Conservation (phyloP, 2,888 invertebrate genomes). For the Sesia apiformis region DNA sequence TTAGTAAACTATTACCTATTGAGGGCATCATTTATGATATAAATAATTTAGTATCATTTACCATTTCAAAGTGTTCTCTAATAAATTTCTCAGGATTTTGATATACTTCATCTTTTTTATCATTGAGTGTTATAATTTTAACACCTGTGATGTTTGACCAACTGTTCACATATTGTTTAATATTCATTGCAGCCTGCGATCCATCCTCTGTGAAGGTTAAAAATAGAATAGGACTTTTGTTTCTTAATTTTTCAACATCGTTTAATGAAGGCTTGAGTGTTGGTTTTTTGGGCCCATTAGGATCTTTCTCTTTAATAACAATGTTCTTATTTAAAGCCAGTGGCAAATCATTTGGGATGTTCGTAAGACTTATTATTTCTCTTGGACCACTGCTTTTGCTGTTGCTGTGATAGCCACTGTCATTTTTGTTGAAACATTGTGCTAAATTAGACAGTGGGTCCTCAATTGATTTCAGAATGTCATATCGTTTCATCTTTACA, state of each 20-base stretch:
- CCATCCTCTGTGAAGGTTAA: slow-evolving; percentile 73
- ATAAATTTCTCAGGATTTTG: slow-evolving; percentile 72
- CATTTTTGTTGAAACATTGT: slow-evolving; percentile 51
- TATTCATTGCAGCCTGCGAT: slow-evolving; percentile 52
- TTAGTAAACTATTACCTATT: no score
- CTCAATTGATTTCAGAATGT: slow-evolving; percentile 65
- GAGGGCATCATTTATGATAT: background rate
- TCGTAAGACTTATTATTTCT: slow-evolving; percentile 46
- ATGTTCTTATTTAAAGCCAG: slow-evolving; percentile 50
- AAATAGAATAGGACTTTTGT: slow-evolving; percentile 52
- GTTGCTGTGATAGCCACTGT: slow-evolving; percentile 60
- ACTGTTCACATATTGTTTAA: slow-evolving; percentile 58
- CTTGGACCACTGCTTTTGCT: slow-evolving; percentile 37
- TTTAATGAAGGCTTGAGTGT: slow-evolving; percentile 18
- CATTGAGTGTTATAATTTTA: slow-evolving; percentile 55
- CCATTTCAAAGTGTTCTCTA: slow-evolving; percentile 73
- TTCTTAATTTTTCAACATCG: slow-evolving; percentile 22
- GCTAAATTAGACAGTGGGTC: slow-evolving; percentile 47
- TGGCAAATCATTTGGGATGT: slow-evolving; percentile 49
- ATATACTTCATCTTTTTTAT: slow-evolving; percentile 63
- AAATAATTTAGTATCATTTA: slow-evolving; percentile 17
- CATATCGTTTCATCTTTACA: slow-evolving; percentile 62
- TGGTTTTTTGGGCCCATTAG: slow-evolving; percentile 34
- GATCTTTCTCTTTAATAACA: slow-evolving; percentile 30
- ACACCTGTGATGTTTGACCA: slow-evolving; percentile 54